These are phyloP conservation scores for Chironomus striatipennis DNA, from an alignment of 1,140 invertebrate genomes.

Conservation along the genomic window DNA sequence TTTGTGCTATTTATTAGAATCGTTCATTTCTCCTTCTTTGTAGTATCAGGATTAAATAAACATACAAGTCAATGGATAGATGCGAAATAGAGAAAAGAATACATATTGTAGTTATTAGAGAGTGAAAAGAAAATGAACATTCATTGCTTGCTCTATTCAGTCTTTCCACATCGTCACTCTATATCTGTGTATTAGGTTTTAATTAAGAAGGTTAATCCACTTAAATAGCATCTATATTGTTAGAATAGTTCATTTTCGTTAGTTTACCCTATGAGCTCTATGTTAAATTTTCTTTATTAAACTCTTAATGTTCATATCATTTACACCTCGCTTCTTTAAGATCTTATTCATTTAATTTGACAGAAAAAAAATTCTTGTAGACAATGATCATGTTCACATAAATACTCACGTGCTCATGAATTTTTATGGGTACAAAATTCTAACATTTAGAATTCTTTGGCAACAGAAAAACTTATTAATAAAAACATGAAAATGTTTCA, in stretches of 20 bases:
- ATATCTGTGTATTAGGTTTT: slow-evolving; percentile 1
- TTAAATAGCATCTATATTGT: slow-evolving; percentile 11
- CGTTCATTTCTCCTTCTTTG: too few relatives aligned
- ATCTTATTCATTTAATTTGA: too few relatives aligned
- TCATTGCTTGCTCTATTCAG: neutral
- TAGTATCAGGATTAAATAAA: too few relatives aligned
- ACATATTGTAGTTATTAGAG: neutral
- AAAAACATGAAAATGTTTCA: neutral
- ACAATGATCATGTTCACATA: too few relatives aligned
- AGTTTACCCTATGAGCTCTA: neutral
- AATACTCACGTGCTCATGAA: neutral
- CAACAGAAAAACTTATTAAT: neutral
- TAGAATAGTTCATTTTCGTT: neutral
- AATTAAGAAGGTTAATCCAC: slow-evolving; percentile 23
- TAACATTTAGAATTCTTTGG: neutral
- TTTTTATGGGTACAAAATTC: neutral
- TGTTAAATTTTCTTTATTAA: too few relatives aligned
- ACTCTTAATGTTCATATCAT: too few relatives aligned
- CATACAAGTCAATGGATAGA: too few relatives aligned
- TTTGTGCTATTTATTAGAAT: too few relatives aligned
- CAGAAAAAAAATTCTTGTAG: too few relatives aligned
- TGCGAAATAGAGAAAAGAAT: too few relatives aligned
- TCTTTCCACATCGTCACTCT: neutral
- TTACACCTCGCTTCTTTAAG: too few relatives aligned
- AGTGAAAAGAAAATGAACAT: slow-evolving; percentile 8